Base-by-base conservation (phyloP, 2,888 invertebrate species). In the Syrphus vitripennis region DNA sequence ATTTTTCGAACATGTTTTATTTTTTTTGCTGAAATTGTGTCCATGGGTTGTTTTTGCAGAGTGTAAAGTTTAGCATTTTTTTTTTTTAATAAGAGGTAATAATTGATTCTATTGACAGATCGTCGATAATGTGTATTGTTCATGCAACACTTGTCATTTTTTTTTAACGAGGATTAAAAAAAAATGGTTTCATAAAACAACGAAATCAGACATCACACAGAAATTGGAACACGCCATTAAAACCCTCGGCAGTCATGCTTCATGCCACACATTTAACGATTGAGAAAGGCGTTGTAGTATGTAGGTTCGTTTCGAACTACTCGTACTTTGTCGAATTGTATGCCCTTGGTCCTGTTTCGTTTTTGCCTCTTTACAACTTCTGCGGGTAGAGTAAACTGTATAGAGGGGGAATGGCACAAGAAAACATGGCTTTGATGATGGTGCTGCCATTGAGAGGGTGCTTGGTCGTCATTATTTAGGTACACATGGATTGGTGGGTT, bases 261-360 rank as follows among this genome's bases (percentile, higher is more conserved):
- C 42, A 48, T 67, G 19, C 65, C 26, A 50, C 37, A 50, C 55
- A 65, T 45, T 71, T 71, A 76, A 76, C 71, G 71, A 71, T 16
- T 50, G 29, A 55, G 24, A 3, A 50, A 16, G 34, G 53, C 3
- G 34, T 37, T 26, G 45, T 48, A 48, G 9, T 31, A 7, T n/a
- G n/a, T n/a, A n/a, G n/a, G n/a, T n/a, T n/a, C n/a, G n/a, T n/a
- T n/a, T n/a, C n/a, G n/a, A n/a, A n/a, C 31, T n/a, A 63, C n/a
- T n/a, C n/a, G n/a, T 31, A 48, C 21, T 24, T n/a, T 53, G n/a
- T n/a, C n/a, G 45, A 69, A 55, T 31, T 19, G n/a, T n/a, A 71
- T 50, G 75, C 42, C 83, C 83, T 83, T 83, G 71, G 71, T 76
- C 21, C 70, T 48, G 16, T 65, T 74, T 45, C 31, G 26, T 70